A percentile compares a stretch with the other conserved stretches of the same genome.
These are phyloP conservation scores for Pluvianellus socialis DNA, from an alignment of 2,113 vertebrate species.

Conservation along the genomic window DNA sequence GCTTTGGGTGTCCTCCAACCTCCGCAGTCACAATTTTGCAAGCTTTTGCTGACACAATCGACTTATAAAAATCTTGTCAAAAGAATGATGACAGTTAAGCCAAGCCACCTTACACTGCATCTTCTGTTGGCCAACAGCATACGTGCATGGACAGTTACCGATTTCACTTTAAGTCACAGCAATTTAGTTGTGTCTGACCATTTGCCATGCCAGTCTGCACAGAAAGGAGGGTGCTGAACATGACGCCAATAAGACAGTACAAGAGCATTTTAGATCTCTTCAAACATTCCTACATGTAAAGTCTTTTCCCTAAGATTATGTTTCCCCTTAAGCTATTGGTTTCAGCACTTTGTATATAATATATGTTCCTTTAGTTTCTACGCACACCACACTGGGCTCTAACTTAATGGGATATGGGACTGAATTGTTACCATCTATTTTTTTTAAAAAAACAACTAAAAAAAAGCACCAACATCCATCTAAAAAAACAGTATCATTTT, in stretches of 20 bases:
- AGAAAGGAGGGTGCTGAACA: not conserved
- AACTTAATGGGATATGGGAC: conserved; percentile 41
- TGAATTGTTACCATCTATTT: conserved; percentile 40
- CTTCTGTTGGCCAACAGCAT: not conserved
- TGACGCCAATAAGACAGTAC: not conserved
- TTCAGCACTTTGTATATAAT: not conserved
- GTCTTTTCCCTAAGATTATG: not conserved
- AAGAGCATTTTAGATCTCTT: conserved; percentile 20
- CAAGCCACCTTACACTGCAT: not conserved
- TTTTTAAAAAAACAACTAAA: not conserved
- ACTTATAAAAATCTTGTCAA: not conserved
- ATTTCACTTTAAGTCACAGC: not conserved
- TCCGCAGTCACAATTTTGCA: not conserved
- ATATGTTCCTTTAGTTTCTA: conserved; percentile 31
- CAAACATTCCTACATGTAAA: conserved; percentile 15
- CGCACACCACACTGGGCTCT: conserved; percentile 42
- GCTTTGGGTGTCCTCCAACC: not conserved
- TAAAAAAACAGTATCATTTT: conserved; percentile 59
- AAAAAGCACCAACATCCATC: conserved; percentile 63
- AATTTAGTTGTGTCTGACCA: not conserved
- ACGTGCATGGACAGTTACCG: not conserved
- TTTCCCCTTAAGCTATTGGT: conserved; percentile 27
- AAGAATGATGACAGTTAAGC: not conserved
- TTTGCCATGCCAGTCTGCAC: not conserved
- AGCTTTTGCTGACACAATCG: not conserved